Evolutionary conservation across 1,140 invertebrate species (phyloP).

Genomic region (Formica selysi): DNA sequence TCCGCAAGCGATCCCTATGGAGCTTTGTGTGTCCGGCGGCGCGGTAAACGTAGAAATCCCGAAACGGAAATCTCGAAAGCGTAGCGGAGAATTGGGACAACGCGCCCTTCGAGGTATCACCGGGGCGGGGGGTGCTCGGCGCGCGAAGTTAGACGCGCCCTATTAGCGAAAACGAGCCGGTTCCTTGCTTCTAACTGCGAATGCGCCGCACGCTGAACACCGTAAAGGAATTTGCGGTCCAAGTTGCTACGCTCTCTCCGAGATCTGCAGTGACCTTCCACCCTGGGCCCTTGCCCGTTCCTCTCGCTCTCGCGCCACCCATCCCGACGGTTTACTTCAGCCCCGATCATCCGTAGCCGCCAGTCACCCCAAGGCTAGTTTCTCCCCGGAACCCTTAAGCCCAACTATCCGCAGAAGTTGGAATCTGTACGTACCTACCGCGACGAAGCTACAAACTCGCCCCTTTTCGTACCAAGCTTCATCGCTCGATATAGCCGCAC

Average conservation of each 20-base stretch:
- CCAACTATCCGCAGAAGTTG: conserved; percentile 80
- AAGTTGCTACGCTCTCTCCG: conserved; percentile 76
- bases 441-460: conserved; percentile 75
- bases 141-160: conserved; percentile 71
- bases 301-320: conserved; percentile 42
- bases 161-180: conserved; percentile 76
- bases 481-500: conserved; percentile 55
- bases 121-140: conserved; percentile 41
- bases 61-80: conserved; percentile 43
- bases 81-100: conserved; percentile 47
- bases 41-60: conserved; percentile 58
- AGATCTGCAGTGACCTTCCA: conserved; percentile 75
- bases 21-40: conserved; percentile 50
- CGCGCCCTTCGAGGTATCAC: conserved; percentile 3
- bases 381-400: conserved; percentile 79
- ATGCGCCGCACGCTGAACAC: conserved; percentile 70
- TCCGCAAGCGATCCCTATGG: conserved; percentile 18
- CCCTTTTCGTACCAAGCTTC: conserved; percentile 58
- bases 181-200: conserved; percentile 70
- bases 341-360: conserved; percentile 77
- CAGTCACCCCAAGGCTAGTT: conserved; percentile 78
- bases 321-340: conserved; percentile 73
- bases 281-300: conserved; percentile 59
- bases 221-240: conserved; percentile 80
- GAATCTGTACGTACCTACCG: conserved; percentile 77